Evolutionary conservation across 2,113 vertebrate species (phyloP).

Genomic region (Apaloderma vittatum): DNA sequence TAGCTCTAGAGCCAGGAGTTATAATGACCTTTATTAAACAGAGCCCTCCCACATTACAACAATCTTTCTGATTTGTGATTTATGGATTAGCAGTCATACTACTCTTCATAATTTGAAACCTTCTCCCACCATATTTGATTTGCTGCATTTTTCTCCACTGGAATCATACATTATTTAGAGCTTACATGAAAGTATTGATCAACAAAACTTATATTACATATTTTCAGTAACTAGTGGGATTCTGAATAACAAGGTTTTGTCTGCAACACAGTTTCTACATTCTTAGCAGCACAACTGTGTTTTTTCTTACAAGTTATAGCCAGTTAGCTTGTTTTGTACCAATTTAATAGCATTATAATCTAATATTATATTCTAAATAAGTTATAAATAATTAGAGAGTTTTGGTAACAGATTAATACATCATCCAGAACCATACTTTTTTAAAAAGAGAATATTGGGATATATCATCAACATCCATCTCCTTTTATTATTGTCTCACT

Average conservation of each 20-base stretch:
- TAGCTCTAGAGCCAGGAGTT: conserved; percentile 79
- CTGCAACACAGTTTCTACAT: not conserved
- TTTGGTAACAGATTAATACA: not conserved
- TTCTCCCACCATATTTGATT: conserved; percentile 72
- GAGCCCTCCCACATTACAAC: conserved; percentile 76
- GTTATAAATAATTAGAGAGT: not conserved
- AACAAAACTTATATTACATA: conserved; percentile 58
- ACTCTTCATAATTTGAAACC: conserved; percentile 60
- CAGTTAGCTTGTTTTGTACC: not conserved
- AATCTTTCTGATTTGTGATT: conserved; percentile 77
- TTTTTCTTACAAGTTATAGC: not conserved
- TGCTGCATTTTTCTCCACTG: conserved; percentile 58
- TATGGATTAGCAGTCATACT: conserved; percentile 72
- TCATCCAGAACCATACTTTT: not conserved
- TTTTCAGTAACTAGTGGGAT: conserved; percentile 53
- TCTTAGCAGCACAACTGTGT: not conserved
- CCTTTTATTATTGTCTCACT: conserved; percentile 12
- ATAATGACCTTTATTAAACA: conserved; percentile 83
- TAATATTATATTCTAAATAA: not conserved
- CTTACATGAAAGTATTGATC: conserved; percentile 62
- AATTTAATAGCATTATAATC: not conserved
- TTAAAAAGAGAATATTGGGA: not conserved
- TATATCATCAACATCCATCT: not conserved
- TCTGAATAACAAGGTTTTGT: conserved; percentile 50
- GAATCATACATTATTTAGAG: conserved; percentile 71